Evolutionary conservation across 2,888 invertebrate genomes (phyloP), one percentile per base, ranked within the genome.

Genomic region (Cryptus viduatorius): DNA sequence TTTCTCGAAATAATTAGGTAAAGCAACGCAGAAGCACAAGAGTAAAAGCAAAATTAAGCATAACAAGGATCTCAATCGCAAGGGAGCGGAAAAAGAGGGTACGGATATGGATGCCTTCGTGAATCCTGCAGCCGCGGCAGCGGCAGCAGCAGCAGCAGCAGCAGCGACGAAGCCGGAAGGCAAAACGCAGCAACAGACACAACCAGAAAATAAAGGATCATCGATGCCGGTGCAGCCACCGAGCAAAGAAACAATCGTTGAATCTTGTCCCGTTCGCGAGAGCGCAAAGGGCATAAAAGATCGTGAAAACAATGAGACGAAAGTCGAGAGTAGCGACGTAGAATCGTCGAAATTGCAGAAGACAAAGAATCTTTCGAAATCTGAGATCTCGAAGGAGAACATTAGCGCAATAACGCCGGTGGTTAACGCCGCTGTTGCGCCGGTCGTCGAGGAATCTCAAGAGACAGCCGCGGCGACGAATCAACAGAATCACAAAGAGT

Each of bases 101-200:
- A 95, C 95, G 37, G 95, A 95, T 83, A 95, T 95, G 95, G 95
- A 95, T 90, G 95, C 95, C 65, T 95, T 95, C 89, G 94, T 94
- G 84, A 93, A 93, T 82, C 82, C 91, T 48, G 82, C 88, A 83
- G 85, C 50, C 59, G 71, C 59, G 50, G 76, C 79, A 31, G 75
- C 84, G 31, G 77, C 91, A 50, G 82, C 88, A 82, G 85, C 91
- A 46, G 82, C 88, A 61, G 76, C 79, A 82, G 85, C 91, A 46
- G 82, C 88, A 61, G 76, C 79, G 42, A 72, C 84, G 50, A 87
- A 90, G 73, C 79, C 87, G 12, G 92, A 91, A 56, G 82, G 64
- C 59, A 90, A 90, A 77, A 84, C 84, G 53, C 86, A 65, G 53
- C 86, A 65, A 59, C 85, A 82, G 79, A 69, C 50, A 56, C 84